Base-by-base conservation (phyloP, 2,113 vertebrate genomes). In the Oryzias javanicus region DNA sequence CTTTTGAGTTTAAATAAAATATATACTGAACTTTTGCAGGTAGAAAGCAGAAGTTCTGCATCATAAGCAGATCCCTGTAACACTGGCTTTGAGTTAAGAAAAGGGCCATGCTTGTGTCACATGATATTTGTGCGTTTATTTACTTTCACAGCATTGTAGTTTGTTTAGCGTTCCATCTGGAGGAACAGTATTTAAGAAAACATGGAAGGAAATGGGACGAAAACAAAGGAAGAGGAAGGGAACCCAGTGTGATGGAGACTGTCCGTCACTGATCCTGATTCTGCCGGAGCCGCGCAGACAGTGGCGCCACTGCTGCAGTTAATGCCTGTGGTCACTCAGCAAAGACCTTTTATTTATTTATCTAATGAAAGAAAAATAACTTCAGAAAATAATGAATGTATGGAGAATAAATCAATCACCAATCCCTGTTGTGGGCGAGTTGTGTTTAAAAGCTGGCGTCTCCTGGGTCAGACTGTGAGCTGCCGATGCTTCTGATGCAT, bases 161-260 rank as follows among this genome's bases (percentile, higher is more conserved):
- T 81, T 91, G 83, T 89, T 91, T 87, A 84, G 85, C 87, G 86
- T 80, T 80, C 68, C 77, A 89, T 63, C 67, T 35, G 51, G 49
- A 78, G 61, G 80, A 85, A 78, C 74, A 76, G 76, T 82, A 88
- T 91, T 70, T 78, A 76, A 89, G 86, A 90, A 91, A 87, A 79
- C 67, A 53, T 89, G 89, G 91, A 92, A 92, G 91, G 90, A 91
- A 91, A 77, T 25, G 35, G 72, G 78, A 78, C 76, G 65, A 88
- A 90, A 91, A 90, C 88, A 90, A 86, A 91, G 89, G 89, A 90
- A 92, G 81, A 82, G 89, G 90, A 89, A 87, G 83, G 70, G 81
- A 85, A 85, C 63, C 74, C 83, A 64, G 74, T 57, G 71, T 77
- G 90, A 87, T 85, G 81, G 77, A 87, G 85, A 53, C 79, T 64